Evolutionary conservation across 2,888 invertebrate species (phyloP).

Genomic region (Drosophila koepferae): DNA sequence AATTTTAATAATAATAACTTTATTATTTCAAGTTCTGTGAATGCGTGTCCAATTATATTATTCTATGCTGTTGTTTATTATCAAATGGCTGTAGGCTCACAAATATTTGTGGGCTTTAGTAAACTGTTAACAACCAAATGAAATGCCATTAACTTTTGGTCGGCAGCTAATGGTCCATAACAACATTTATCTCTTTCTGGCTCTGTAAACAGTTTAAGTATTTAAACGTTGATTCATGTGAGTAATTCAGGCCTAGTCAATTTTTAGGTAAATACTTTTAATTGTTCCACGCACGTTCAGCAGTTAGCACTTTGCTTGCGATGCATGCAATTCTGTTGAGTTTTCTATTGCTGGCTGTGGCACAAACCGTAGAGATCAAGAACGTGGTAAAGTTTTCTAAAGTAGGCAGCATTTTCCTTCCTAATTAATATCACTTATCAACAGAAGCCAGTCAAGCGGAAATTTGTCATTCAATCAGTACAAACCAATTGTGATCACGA

Average conservation of each 20-base stretch:
- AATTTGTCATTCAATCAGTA: slow-evolving; percentile 17
- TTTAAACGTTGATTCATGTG: background rate
- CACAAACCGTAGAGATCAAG: background rate
- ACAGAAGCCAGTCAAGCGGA: slow-evolving; percentile 16
- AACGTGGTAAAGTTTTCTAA: background rate
- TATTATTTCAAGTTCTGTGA: background rate
- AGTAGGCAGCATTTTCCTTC: background rate
- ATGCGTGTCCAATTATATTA: background rate
- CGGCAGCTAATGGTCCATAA: slow-evolving; percentile 23
- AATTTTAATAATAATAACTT: background rate
- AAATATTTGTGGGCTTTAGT: background rate
- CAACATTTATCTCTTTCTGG: background rate
- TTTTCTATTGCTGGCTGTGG: slow-evolving; percentile 1
- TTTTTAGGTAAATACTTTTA: background rate
- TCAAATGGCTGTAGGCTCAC: background rate
- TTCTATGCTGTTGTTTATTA: background rate
- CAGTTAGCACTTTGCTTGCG: background rate
- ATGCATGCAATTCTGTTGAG: slow-evolving; percentile 15
- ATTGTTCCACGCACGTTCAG: background rate
- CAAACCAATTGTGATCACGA: slow-evolving; percentile 45
- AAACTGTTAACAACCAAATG: background rate
- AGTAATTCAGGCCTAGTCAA: background rate
- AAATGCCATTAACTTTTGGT: background rate
- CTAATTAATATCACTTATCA: background rate
- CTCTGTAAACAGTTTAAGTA: slow-evolving; percentile 15